Percentiles rank a stretch among this genome's conserved stretches.
phyloP scores from a whole-genome alignment of 2,888 invertebrate species.

The Brachynemurus nebulosus region DNA sequence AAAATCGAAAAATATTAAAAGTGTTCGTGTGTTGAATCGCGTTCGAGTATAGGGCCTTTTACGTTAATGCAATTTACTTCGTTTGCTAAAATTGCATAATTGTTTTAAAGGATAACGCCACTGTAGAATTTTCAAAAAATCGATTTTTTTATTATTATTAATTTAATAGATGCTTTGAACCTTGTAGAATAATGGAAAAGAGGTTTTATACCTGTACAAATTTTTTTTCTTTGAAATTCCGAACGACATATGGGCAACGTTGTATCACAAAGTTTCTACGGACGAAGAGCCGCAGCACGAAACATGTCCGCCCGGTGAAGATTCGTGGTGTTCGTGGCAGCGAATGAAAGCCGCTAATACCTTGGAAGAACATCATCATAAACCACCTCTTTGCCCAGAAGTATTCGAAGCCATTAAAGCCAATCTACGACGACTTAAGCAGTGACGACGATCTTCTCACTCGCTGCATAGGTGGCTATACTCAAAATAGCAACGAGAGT shows the following conservation, averaged over 20 bases:
- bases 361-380: slow-evolving; percentile 15
- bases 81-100: too few relatives aligned
- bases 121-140: too few relatives aligned
- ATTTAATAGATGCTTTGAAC: too few relatives aligned
- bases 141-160: too few relatives aligned
- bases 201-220: too few relatives aligned
- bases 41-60: too few relatives aligned
- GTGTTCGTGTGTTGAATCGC: too few relatives aligned
- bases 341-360: slow-evolving; percentile 7
- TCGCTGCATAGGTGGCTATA: slow-evolving; percentile 23
- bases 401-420: slow-evolving; percentile 18
- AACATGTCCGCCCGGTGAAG: slow-evolving; percentile 13
- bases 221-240: too few relatives aligned
- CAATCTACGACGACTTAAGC: slow-evolving; percentile 23
- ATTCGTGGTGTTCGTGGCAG: slow-evolving; percentile 17
- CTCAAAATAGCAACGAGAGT: slow-evolving; percentile 22
- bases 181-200: too few relatives aligned
- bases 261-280: slow-evolving; percentile 11
- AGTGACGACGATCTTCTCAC: slow-evolving; percentile 21
- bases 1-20: too few relatives aligned
- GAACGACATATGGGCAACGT: slow-evolving; percentile 15
- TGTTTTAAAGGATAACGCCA: too few relatives aligned
- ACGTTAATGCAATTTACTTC: too few relatives aligned
- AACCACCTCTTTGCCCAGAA: slow-evolving; percentile 15
- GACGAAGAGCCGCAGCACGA: slow-evolving; percentile 13